Conservation (phyloP, 2,888 invertebrate genomes). For the Amblyjoppa proteus region DNA sequence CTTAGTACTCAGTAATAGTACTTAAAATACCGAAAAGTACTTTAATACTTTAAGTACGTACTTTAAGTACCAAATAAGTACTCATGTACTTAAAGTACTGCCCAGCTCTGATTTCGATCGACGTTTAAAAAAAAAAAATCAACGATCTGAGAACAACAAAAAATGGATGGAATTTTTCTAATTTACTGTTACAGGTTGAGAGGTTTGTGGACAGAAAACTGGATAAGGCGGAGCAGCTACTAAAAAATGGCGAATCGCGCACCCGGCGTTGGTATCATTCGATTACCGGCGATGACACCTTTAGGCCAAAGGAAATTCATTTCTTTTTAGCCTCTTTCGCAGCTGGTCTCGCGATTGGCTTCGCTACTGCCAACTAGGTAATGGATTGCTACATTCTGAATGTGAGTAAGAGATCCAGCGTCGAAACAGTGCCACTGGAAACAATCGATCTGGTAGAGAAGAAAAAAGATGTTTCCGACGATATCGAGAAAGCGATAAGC, state of each 20-base stretch:
- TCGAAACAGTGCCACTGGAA: conserved; percentile 58
- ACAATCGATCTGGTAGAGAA: conserved; percentile 64
- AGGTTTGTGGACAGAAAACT: conserved; percentile 93
- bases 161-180: conserved; percentile 26
- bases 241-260: conserved; percentile 90
- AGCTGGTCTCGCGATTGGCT: conserved; percentile 92
- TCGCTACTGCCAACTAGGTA: conserved; percentile 83
- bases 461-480: conserved; percentile 35
- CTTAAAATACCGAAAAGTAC: too few species aligned
- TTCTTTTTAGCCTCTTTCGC: conserved; percentile 93
- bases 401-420: conserved; percentile 70
- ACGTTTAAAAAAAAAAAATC: background rate
- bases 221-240: conserved; percentile 91
- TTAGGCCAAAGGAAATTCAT: conserved; percentile 91
- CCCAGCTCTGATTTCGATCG: background rate
- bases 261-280: conserved; percentile 92
- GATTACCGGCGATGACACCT: conserved; percentile 88
- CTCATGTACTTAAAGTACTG: too few species aligned
- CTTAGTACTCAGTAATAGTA: too few species aligned
- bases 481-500: conserved; percentile 47
- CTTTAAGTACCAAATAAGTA: too few species aligned
- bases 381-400: conserved; percentile 79
- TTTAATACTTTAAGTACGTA: too few species aligned
- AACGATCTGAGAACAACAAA: conserved; percentile 1
- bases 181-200: conserved; percentile 88